phyloP scores from a whole-genome alignment of 2,797 vertebrate genomes.

The Alca torda region DNA sequence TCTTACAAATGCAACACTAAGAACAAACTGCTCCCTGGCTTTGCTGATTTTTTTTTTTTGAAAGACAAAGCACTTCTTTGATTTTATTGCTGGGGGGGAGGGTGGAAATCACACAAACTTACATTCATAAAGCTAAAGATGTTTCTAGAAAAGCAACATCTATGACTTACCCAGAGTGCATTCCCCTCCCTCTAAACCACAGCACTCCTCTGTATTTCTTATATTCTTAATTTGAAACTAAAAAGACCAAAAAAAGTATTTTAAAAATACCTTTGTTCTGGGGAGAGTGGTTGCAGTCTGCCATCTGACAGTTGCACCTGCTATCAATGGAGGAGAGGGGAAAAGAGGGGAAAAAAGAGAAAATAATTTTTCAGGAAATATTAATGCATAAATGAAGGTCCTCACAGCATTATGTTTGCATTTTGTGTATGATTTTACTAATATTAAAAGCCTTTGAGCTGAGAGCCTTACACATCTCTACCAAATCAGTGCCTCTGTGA shows the following conservation, averaged over 20 bases:
- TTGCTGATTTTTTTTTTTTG: not conserved
- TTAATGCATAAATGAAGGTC: not conserved
- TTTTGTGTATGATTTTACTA: not conserved
- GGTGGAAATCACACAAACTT: not conserved
- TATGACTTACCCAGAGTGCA: not conserved
- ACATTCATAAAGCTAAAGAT: not conserved
- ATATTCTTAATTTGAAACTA: not conserved
- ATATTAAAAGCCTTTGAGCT: not conserved
- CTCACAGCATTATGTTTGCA: not conserved
- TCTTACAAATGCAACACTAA: not conserved
- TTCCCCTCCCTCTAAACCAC: not conserved
- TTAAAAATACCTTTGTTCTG: constrained; percentile 76
- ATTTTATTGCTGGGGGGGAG: not conserved
- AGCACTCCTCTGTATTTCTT: not conserved
- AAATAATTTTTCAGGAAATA: not conserved
- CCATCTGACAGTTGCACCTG: constrained; percentile 75
- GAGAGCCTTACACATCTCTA: not conserved
- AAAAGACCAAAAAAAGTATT: not conserved
- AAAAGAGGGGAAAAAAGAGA: not conserved
- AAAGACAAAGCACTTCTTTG: not conserved
- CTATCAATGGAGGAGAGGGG: not conserved
- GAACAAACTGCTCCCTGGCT: not conserved
- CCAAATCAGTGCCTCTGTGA: not conserved
- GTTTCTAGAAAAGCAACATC: not conserved
- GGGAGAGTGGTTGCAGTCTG: constrained; percentile 73